phyloP scores from a whole-genome alignment of 2,888 invertebrate genomes.

The Hirtodrosophila cameraria region DNA sequence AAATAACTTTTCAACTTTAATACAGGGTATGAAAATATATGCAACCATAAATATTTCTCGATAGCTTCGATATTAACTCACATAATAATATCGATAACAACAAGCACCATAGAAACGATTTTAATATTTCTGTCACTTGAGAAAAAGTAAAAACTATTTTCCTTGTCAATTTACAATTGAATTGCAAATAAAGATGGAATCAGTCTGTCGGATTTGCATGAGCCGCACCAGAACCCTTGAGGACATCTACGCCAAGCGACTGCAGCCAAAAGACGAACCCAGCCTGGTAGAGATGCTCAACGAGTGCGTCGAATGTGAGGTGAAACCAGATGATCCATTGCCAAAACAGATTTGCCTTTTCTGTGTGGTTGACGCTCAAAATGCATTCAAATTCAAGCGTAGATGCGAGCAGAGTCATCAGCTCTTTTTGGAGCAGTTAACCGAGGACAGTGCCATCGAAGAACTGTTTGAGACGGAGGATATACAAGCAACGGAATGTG shows the following conservation, averaged over 20 bases:
- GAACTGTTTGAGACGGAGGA: neutral
- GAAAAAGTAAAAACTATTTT: no score
- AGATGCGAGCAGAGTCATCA: conserved; percentile 28
- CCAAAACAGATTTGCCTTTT: conserved; percentile 43
- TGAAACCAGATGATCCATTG: conserved; percentile 20
- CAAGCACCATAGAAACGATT: no score
- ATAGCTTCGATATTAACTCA: no score
- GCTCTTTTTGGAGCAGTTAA: conserved; percentile 1
- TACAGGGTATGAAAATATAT: no score
- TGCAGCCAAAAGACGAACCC: neutral
- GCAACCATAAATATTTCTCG: no score
- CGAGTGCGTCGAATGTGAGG: conserved; percentile 9
- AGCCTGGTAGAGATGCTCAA: conserved; percentile 34
- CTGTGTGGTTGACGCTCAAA: conserved; percentile 36
- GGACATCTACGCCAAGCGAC: conserved; percentile 4
- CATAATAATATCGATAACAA: no score
- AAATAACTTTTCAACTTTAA: no score
- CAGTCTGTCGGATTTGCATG: conserved; percentile 12
- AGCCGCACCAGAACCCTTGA: neutral
- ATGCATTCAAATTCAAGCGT: conserved; percentile 36
- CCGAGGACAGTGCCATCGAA: neutral
- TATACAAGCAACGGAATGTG: no score
- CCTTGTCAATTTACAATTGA: no score
- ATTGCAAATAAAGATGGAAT: no score
- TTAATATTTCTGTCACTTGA: no score